Conservation (phyloP, 2,113 vertebrate genomes). For the Podarcis cretensis region DNA sequence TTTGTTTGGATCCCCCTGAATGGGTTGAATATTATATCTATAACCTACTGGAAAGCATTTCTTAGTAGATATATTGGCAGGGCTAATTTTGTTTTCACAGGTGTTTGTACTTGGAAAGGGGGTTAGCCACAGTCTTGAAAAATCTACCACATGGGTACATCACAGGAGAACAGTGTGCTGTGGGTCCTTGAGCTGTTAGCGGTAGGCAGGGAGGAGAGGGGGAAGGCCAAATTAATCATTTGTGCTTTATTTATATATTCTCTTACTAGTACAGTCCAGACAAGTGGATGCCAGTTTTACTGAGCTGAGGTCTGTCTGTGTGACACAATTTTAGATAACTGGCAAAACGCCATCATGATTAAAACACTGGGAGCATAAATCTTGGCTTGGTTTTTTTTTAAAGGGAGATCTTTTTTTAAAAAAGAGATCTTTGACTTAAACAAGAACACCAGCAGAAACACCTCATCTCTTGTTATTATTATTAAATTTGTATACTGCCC, state of each 20-base stretch:
- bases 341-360: constrained; percentile 45
- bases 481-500: too few relatives aligned
- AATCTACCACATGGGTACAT: constrained; percentile 88
- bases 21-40: constrained; percentile 90
- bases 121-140: constrained; percentile 88
- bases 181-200: constrained; percentile 84
- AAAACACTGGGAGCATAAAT: constrained; percentile 34
- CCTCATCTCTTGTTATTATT: background rate
- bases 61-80: constrained; percentile 84
- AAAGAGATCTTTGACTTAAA: constrained; percentile 24
- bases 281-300: constrained; percentile 76
- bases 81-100: constrained; percentile 94
- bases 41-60: constrained; percentile 89
- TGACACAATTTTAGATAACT: constrained; percentile 69
- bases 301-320: constrained; percentile 58
- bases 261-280: constrained; percentile 66
- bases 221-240: constrained; percentile 87
- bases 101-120: constrained; percentile 93
- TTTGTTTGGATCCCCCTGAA: constrained; percentile 90
- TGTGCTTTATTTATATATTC: constrained; percentile 82
- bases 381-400: background rate
- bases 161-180: constrained; percentile 78
- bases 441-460: background rate
- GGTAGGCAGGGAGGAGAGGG: constrained; percentile 74
- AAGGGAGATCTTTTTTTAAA: background rate